These are phyloP conservation scores for Cryptus viduatorius DNA, from an alignment of 2,888 invertebrate species.

Conservation along the genomic window DNA sequence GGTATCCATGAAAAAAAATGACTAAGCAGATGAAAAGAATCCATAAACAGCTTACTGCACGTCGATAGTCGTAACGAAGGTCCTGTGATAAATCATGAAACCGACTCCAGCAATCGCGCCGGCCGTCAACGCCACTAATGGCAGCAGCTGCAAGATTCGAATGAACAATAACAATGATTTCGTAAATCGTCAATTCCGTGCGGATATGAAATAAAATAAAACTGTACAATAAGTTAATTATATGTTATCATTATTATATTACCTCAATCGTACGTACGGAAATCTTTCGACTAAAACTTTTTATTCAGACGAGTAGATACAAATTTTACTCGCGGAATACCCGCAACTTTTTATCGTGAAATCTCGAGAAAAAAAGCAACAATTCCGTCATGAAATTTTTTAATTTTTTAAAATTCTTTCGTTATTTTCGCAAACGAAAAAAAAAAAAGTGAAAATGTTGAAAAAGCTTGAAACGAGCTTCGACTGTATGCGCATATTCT, in stretches of 20 bases:
- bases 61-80: constrained; percentile 81
- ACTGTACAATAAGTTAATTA: background rate
- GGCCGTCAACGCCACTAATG: constrained; percentile 73
- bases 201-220: background rate
- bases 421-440: no score
- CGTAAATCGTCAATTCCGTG: background rate
- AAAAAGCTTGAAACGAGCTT: background rate
- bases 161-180: constrained; percentile 37
- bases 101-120: constrained; percentile 68
- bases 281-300: no score
- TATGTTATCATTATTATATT: no score
- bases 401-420: no score
- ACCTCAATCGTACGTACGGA: no score
- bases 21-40: background rate
- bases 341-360: no score
- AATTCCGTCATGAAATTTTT: no score
- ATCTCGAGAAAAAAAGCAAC: no score
- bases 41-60: constrained; percentile 79
- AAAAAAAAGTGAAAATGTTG: no score
- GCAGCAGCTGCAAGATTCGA: constrained; percentile 79
- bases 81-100: constrained; percentile 74
- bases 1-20: background rate
- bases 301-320: no score
- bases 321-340: no score
- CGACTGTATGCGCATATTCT: background rate